These are phyloP conservation scores for Cotesia glomerata DNA, from an alignment of 1,140 invertebrate genomes.

Conservation along the genomic window DNA sequence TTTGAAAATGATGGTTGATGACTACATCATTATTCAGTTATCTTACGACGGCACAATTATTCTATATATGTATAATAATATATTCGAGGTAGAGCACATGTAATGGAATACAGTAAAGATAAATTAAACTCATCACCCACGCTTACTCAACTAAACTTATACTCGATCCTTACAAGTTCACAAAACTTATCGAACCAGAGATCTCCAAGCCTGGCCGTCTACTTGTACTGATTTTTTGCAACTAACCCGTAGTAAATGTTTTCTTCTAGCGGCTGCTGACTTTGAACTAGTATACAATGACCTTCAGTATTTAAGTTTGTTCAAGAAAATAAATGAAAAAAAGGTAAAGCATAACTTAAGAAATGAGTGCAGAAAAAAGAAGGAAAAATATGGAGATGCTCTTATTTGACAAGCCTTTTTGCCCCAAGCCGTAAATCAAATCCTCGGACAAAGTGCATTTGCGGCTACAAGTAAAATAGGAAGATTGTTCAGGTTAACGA, in stretches of 20 bases:
- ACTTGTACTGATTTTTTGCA: conserved; percentile 47
- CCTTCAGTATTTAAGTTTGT: conserved; percentile 60
- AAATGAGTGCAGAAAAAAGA: background rate
- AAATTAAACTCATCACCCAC: background rate
- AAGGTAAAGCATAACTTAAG: background rate
- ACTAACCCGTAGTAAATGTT: conserved; percentile 51
- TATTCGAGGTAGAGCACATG: background rate
- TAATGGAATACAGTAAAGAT: background rate
- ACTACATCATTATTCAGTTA: too few species aligned
- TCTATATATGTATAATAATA: too few species aligned
- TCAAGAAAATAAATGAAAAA: conserved; percentile 34
- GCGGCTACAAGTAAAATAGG: conserved; percentile 10
- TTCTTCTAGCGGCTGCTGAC: conserved; percentile 7
- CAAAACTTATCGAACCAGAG: background rate
- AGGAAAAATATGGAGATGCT: conserved; percentile 21
- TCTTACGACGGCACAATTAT: too few species aligned
- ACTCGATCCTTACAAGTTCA: background rate
- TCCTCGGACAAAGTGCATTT: conserved; percentile 27
- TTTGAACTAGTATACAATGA: conserved; percentile 34
- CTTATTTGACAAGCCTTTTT: conserved; percentile 49
- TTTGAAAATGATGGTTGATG: too few species aligned
- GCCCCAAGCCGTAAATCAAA: conserved; percentile 57
- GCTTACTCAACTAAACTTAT: background rate
- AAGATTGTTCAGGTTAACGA: conserved; percentile 20
- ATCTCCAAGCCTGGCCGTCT: conserved; percentile 39